These are phyloP conservation scores for Tupaia tana DNA, from an alignment of 2,113 vertebrate species.

Conservation along the genomic window DNA sequence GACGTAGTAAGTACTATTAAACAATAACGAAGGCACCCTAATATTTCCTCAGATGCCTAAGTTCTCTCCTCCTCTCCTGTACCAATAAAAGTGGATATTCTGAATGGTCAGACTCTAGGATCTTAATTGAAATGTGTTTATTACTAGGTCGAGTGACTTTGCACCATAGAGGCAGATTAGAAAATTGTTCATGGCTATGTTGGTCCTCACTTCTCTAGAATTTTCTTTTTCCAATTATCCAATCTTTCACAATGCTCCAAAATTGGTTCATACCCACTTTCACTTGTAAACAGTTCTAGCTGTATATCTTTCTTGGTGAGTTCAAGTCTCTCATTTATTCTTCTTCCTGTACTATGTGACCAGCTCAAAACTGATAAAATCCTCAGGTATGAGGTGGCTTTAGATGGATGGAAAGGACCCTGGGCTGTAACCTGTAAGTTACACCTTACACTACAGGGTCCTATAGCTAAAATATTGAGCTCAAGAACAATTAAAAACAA, in stretches of 20 bases:
- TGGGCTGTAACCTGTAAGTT: neutral
- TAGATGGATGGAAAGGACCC: neutral
- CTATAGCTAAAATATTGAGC: neutral
- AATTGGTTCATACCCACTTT: neutral
- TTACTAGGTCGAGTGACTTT: neutral
- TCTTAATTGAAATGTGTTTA: neutral
- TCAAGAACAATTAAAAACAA: neutral
- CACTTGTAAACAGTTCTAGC: neutral
- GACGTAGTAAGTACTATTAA: neutral
- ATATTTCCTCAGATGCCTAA: neutral
- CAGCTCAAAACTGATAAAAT: neutral
- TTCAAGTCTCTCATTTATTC: neutral
- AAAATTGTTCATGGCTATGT: neutral
- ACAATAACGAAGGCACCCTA: neutral
- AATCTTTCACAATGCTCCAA: neutral
- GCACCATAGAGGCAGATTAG: neutral
- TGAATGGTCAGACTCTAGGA: neutral
- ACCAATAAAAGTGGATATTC: neutral
- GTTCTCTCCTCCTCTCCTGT: neutral
- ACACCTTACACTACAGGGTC: neutral
- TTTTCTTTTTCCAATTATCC: neutral
- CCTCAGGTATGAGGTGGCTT: neutral
- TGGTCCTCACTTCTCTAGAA: neutral
- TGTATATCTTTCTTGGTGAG: neutral
- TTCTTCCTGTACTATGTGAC: neutral